Conservation (phyloP, 2,113 vertebrate species). For the Laticauda colubrina region DNA sequence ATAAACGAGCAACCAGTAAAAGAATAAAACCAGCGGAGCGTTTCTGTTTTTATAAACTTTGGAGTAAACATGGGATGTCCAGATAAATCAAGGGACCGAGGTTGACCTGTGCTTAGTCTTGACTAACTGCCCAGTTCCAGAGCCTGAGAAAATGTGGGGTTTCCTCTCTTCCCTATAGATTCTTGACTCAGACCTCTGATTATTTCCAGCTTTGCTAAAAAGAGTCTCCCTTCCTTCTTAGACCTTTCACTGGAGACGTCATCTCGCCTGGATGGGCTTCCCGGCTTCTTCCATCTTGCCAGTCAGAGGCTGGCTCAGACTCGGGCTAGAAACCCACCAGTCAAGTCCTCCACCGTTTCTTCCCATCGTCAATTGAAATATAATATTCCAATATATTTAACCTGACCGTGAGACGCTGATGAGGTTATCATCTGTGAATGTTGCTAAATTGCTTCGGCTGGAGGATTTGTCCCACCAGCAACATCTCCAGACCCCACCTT, state of each 20-base stretch:
- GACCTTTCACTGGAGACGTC: not conserved
- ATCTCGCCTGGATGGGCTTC: not conserved
- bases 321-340: not conserved
- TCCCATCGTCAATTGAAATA: not conserved
- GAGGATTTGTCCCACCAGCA: not conserved
- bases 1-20: slow-evolving; percentile 6
- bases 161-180: not conserved
- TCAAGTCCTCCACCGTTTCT: not conserved
- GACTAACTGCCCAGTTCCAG: not conserved
- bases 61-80: not conserved
- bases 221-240: not conserved
- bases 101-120: no score
- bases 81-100: not conserved
- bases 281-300: not conserved
- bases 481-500: not conserved
- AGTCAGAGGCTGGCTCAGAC: not conserved
- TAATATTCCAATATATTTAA: not conserved
- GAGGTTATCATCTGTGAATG: not conserved
- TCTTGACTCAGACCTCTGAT: not conserved
- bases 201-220: not conserved
- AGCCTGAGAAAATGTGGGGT: not conserved
- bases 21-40: not conserved
- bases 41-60: not conserved
- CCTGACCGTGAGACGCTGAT: not conserved
- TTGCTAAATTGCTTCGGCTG: not conserved